phyloP scores from a whole-genome alignment of 2,888 invertebrate species.

The Heliconius cydno region DNA sequence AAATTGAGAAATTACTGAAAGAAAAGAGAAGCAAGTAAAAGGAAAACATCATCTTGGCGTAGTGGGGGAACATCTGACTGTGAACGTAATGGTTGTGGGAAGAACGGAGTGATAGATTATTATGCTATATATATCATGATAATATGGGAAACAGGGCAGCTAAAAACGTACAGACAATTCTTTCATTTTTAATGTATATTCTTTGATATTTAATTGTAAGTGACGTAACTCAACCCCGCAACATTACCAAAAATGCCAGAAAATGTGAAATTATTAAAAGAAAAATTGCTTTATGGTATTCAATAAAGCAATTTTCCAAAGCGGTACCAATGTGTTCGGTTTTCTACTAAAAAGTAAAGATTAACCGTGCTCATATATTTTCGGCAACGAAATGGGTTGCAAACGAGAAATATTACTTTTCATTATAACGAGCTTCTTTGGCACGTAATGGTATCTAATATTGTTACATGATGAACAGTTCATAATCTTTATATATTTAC shows the following conservation, averaged over 20 bases:
- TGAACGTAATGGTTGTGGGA: too few species aligned
- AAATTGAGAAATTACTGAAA: too few species aligned
- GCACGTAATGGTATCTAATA: slow-evolving; percentile 4
- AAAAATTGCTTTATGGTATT: not conserved
- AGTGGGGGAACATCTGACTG: too few species aligned
- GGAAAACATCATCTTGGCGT: too few species aligned
- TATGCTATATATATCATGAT: too few species aligned
- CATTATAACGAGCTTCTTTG: slow-evolving; percentile 20
- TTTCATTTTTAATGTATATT: too few species aligned
- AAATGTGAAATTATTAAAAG: not conserved
- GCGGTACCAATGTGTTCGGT: slow-evolving; percentile 6
- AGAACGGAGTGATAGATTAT: too few species aligned
- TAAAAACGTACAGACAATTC: too few species aligned
- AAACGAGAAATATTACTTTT: slow-evolving; percentile 19
- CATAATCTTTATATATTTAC: not conserved
- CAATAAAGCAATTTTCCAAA: not conserved
- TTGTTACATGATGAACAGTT: not conserved
- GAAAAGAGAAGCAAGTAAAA: too few species aligned
- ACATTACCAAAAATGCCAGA: not conserved
- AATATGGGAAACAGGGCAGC: too few species aligned
- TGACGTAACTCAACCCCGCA: too few species aligned
- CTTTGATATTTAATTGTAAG: too few species aligned
- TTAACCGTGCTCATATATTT: slow-evolving; percentile 25
- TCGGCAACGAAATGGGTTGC: not conserved
- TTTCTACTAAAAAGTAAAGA: slow-evolving; percentile 14